Percentiles rank a stretch among this genome's conserved stretches.
Conservation (phyloP, 2,113 vertebrate genomes). For the Vulpes lagopus region DNA sequence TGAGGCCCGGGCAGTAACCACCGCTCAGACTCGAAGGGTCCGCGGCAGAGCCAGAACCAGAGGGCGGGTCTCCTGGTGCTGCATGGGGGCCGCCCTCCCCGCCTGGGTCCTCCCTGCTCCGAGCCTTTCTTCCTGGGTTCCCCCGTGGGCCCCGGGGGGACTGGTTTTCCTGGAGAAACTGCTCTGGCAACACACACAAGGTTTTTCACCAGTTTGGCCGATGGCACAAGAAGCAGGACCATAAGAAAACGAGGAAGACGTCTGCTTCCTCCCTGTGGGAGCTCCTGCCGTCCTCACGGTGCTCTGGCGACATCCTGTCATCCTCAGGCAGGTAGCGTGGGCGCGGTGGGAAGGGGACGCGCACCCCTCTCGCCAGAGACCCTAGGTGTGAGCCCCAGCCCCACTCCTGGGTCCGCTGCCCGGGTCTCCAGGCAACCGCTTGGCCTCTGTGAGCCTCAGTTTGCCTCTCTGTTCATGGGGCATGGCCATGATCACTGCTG, state of each 20-base stretch:
- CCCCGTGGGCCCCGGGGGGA: too few relatives aligned
- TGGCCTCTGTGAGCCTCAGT: background rate
- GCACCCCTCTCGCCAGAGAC: background rate
- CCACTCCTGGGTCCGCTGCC: background rate
- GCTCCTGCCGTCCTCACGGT: background rate
- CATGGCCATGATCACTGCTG: background rate
- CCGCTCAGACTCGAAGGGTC: background rate
- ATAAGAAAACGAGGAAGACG: background rate
- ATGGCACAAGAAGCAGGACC: background rate
- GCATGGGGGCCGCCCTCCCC: background rate
- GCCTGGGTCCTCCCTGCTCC: background rate
- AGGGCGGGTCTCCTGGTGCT: rapidly evolving
- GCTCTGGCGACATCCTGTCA: rapidly evolving
- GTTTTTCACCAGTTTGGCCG: background rate
- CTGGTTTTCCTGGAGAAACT: background rate
- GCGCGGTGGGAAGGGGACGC: background rate
- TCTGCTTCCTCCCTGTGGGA: rapidly evolving
- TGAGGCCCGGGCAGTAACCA: background rate
- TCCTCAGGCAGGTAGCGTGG: rapidly evolving
- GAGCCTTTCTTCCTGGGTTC: background rate
- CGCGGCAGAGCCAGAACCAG: background rate
- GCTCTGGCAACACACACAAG: background rate
- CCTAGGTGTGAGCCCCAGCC: background rate
- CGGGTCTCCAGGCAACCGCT: background rate
- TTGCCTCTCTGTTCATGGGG: background rate